phyloP scores from a whole-genome alignment of 2,888 invertebrate species.

The Cactoblastis cactorum region DNA sequence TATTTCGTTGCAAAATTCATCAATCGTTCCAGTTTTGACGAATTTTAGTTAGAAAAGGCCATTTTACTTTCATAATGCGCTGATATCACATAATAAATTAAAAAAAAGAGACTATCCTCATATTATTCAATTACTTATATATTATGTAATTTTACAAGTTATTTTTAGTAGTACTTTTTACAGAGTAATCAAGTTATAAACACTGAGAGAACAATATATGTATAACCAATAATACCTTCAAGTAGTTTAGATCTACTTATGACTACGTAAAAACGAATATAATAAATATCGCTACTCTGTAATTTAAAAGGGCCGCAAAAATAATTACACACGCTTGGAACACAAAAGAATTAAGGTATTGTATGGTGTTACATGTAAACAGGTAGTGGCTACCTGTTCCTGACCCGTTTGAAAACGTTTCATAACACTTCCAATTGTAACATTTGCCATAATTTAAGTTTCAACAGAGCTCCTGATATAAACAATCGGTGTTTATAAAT shows the following conservation, averaged over 20 bases:
- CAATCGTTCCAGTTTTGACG: too few species aligned
- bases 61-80: too few species aligned
- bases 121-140: too few species aligned
- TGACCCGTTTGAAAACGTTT: constrained; percentile 4
- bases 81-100: too few species aligned
- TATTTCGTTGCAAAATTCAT: too few species aligned
- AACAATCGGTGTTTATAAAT: constrained; percentile 8
- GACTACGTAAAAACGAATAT: not conserved
- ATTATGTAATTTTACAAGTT: too few species aligned
- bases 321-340: not conserved
- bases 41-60: too few species aligned
- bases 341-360: not conserved
- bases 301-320: not conserved
- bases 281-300: not conserved
- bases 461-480: not conserved
- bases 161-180: too few species aligned
- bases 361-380: constrained; percentile 1
- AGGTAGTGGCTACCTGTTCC: constrained; percentile 6
- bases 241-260: not conserved
- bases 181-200: too few species aligned
- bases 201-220: too few species aligned
- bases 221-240: too few species aligned
- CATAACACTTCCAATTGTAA: constrained; percentile 2
- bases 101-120: too few species aligned
- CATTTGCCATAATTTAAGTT: not conserved